Evolutionary conservation across 92 coral and sea anemone species (phyloP).

Genomic region (Actinostola sp.): DNA sequence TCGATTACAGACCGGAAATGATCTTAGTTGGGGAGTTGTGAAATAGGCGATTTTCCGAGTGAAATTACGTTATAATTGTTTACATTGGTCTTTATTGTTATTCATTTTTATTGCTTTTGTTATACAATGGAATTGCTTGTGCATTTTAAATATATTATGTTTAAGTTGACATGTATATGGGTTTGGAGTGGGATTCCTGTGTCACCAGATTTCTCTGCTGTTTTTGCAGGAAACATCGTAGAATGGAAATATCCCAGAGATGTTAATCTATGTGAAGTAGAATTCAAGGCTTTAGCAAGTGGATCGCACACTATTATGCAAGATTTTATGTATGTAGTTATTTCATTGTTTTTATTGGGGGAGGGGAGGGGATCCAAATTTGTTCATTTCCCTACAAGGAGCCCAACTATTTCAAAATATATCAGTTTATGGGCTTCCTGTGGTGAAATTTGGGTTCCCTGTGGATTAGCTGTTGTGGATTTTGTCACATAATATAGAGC

Average conservation of each 20-base stretch:
- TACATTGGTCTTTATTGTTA: too few relatives aligned
- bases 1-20: slow-evolving; percentile 28
- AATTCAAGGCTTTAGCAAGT: slow-evolving; percentile 98
- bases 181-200: neutral
- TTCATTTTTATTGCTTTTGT: too few relatives aligned
- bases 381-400: neutral
- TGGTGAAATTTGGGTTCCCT: too few relatives aligned
- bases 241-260: slow-evolving; percentile 94
- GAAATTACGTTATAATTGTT: neutral
- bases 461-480: too few relatives aligned
- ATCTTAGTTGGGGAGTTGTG: neutral
- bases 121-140: too few relatives aligned
- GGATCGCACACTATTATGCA: slow-evolving; percentile 91
- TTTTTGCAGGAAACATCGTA: slow-evolving; percentile 91
- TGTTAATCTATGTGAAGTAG: slow-evolving; percentile 84
- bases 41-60: neutral
- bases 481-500: too few relatives aligned
- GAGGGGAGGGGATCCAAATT: neutral
- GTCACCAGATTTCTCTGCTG: neutral
- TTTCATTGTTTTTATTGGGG: neutral
- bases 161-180: neutral
- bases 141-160: too few relatives aligned
- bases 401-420: too few relatives aligned
- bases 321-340: slow-evolving; percentile 74
- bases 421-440: neutral